These are phyloP conservation scores for Periophthalmus modestus DNA, from an alignment of 2,113 vertebrate species.

Conservation along the genomic window DNA sequence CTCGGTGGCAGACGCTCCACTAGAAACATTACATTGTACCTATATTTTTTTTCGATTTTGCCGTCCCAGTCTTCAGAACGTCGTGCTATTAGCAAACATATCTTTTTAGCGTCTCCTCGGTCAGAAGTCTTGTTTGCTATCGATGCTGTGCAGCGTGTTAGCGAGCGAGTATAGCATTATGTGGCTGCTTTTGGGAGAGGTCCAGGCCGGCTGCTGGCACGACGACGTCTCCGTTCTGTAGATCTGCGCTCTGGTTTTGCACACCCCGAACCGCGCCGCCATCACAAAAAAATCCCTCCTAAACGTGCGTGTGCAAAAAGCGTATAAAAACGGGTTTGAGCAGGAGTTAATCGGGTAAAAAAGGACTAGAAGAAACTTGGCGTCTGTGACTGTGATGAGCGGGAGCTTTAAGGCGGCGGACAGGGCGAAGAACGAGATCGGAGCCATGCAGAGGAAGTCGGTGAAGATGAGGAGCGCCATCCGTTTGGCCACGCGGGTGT, in stretches of 20 bases:
- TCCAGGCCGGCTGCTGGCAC: conserved; percentile 81
- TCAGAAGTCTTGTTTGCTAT: conserved; percentile 47
- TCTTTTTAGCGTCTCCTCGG: not conserved
- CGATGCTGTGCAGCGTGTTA: conserved; percentile 58
- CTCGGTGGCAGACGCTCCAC: too few species aligned
- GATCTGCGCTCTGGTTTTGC: conserved; percentile 86
- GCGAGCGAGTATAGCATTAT: conserved; percentile 78
- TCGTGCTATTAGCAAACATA: not conserved
- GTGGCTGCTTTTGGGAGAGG: conserved; percentile 75
- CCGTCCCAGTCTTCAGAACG: not conserved
- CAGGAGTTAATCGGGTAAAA: conserved; percentile 99
- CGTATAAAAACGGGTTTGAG: conserved; percentile 95
- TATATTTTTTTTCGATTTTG: not conserved
- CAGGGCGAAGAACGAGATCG: conserved; percentile 97
- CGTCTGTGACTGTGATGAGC: conserved; percentile 91
- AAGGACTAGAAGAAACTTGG: conserved; percentile 93
- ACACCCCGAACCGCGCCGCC: conserved; percentile 89
- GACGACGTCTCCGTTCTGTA: conserved; percentile 90
- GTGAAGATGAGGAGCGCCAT: conserved; percentile 98
- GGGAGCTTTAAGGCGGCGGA: conserved; percentile 92
- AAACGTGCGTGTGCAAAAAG: conserved; percentile 95
- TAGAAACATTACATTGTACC: too few species aligned
- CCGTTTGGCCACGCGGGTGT: conserved; percentile 90
- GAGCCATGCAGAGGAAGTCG: conserved; percentile 95
- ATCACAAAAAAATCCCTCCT: conserved; percentile 92